Evolutionary conservation across 2,113 vertebrate genomes (phyloP), one percentile per base, ranked within the genome.

Genomic region (Lepus timidus): DNA sequence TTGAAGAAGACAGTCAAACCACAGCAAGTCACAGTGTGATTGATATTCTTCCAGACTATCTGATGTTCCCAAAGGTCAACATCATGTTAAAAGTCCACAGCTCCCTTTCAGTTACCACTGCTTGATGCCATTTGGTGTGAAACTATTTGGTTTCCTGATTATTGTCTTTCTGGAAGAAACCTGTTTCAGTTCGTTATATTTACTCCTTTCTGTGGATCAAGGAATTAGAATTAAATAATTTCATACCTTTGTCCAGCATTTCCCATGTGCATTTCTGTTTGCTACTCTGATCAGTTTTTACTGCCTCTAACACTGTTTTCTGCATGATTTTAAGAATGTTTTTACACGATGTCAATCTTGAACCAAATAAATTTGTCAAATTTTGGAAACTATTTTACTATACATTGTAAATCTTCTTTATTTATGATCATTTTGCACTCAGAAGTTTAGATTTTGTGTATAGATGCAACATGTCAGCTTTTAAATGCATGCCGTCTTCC

Each of bases 201-300:
- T 83, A 64, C 8, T 64, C 22, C 20, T n/a, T 82, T 82, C 36
- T 58, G 36, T 44, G 76, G 14, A 92, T 64, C 36, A 88, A 85
- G 22, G 25, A 82, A 16, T 62, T 7, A 51, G 16, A 31, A 39
- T 36, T 67, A 87, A 91, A 76, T 83, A 64, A 70, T 70, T 61
- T 82, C 61, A n/a, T 70, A 51, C 75, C 67, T 89, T 52, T 61
- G 31, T 49, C 14, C 23, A 51, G 20, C 4, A 61, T 61, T 76
- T 73, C 76, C 9, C 82, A 61, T n/a, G 76, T 88, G 20, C 33
- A 61, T 74, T 91, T 85, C n/a, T 87, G 36, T 87, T 93, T 68
- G 75, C 76, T 64, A 55, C 11, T 44, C 62, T 83, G 27, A 44
- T 22, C 20, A 11, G 52, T 88, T 76, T 87, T 71, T 65, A 70